Base-by-base conservation (phyloP, 2,797 vertebrate species). In the Galago senegalensis region DNA sequence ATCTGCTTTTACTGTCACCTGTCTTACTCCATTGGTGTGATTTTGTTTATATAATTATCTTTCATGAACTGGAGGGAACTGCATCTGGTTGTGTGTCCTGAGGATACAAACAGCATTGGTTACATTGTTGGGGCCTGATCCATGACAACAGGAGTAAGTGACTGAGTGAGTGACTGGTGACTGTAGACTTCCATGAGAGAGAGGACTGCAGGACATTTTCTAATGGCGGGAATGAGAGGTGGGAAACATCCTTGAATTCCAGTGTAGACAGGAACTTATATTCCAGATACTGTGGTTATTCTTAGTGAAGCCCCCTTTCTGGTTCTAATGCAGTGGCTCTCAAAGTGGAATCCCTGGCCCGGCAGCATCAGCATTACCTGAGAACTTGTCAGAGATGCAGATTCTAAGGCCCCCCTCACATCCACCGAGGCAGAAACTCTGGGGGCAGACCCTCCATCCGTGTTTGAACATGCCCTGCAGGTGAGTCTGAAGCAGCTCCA, bases 121-220 rank as follows among this genome's bases (percentile, higher is more conserved):
- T 20, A 58, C 29, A 5, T 2, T 21, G 29, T 34, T 0, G 7
- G 10, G 31, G 17, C 18, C 37, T 9, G 31, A 29, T 31, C 4
- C 4, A 0, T 8, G 7, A 17, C 63, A 3, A 0, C 40, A 29
- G 72, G 49, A 12, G 29, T 29, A 13, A 17, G 13, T 31, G 23
- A 75, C 21, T 25, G 23, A n/a, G 79, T 23, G 61, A 77, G 29
- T 27, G 56, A 25, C 25, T 37, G 12, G 29, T 27, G 46, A 25
- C 25, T 37, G 12, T 23, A 5, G 21, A 49, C 29, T 56, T 77
- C 1, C 1, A 16, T 10, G 14, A 76, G 46, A 82, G 2, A 23
- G 8, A 77, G 53, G 31, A 29, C 4, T 29, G 5, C 7, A 31
- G 34, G 25, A n/a, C 3, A 29, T 89, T 89, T 85, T 29, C 53